phyloP scores from a whole-genome alignment of 2,113 vertebrate species.

The Narcine bancroftii region DNA sequence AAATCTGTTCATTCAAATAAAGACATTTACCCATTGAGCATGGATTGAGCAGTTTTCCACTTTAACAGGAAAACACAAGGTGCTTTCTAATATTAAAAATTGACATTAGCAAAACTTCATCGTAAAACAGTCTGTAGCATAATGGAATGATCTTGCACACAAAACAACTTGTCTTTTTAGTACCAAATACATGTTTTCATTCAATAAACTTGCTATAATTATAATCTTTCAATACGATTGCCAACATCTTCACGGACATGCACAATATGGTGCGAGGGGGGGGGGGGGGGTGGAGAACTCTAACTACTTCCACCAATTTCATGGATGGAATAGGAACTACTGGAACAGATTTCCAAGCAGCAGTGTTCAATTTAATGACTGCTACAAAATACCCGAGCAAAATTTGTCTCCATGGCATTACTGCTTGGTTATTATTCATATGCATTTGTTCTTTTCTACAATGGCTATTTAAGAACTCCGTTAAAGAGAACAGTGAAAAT shows the following conservation, averaged over 20 bases:
- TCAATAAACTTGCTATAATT: background rate
- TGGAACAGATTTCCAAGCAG: background rate
- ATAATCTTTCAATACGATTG: background rate
- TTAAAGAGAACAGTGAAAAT: background rate
- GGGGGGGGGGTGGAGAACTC: too few relatives aligned
- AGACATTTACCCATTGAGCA: background rate
- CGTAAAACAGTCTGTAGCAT: background rate
- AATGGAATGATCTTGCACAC: background rate
- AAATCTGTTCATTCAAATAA: background rate
- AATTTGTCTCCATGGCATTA: background rate
- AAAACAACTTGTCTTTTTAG: background rate
- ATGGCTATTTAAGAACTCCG: background rate
- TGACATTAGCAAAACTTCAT: background rate
- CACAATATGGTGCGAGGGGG: too few relatives aligned
- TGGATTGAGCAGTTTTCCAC: background rate
- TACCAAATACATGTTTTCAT: background rate
- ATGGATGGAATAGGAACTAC: background rate
- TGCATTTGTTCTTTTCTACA: background rate
- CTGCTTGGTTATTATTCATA: background rate
- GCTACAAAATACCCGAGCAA: background rate
- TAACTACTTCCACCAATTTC: background rate
- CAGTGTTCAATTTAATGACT: background rate
- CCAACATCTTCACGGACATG: background rate
- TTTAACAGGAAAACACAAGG: background rate
- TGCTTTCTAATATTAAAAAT: slow-evolving; percentile 7